phyloP scores from a whole-genome alignment of 2,797 vertebrate species.

The Sebastes minor region DNA sequence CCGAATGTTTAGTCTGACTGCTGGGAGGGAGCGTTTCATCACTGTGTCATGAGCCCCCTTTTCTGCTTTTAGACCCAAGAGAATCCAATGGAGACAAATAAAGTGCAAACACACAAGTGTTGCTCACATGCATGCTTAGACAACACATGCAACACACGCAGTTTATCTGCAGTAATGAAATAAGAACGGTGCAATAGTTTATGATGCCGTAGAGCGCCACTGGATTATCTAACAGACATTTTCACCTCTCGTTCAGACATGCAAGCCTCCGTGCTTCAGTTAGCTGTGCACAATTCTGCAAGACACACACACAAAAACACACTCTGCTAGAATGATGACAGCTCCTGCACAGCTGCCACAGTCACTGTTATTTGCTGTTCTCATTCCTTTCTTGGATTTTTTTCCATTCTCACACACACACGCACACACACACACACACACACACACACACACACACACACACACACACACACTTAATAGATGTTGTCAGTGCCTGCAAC shows the following conservation, averaged over 20 bases:
- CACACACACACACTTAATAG: background rate
- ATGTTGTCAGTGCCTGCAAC: background rate
- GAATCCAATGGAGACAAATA: conserved; percentile 4
- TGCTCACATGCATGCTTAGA: conserved; percentile 6
- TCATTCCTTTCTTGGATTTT: background rate
- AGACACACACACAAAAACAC: conserved; percentile 5
- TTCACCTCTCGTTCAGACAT: conserved; percentile 19
- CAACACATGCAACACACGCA: background rate
- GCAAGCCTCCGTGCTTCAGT: background rate
- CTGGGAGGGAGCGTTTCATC: conserved; percentile 48
- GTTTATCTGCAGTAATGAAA: background rate
- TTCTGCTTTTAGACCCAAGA: background rate
- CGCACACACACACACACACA: background rate
- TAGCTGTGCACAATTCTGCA: background rate
- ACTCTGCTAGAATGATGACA: conserved; percentile 14
- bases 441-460: no score
- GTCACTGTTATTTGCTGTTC: conserved; percentile 4
- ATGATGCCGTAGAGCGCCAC: background rate
- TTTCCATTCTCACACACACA: background rate
- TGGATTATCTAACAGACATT: conserved; percentile 2
- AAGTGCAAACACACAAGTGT: conserved; percentile 8
- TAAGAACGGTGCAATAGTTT: background rate
- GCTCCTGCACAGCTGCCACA: conserved; percentile 29
- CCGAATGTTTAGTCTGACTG: conserved; percentile 57
- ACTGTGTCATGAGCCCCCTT: conserved; percentile 3